phyloP scores from a whole-genome alignment of 2,888 invertebrate genomes.

The Oithona nana region DNA sequence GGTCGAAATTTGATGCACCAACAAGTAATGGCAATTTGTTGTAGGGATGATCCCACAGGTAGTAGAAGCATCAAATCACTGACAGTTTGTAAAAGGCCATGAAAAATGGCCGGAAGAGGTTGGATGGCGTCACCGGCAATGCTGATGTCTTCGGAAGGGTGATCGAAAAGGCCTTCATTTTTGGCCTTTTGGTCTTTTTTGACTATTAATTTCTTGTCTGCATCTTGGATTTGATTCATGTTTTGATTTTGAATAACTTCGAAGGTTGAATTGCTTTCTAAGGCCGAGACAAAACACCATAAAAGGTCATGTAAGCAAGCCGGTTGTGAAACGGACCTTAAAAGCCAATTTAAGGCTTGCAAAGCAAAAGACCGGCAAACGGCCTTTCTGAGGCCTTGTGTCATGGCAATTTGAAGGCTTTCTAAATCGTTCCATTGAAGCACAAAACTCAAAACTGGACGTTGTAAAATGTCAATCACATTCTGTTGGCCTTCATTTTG shows the following conservation, averaged over 20 bases:
- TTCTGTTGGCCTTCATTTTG: conserved; percentile 24
- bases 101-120: conserved; percentile 32
- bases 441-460: conserved; percentile 73
- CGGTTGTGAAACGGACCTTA: conserved; percentile 74
- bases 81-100: conserved; percentile 39
- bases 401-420: conserved; percentile 63
- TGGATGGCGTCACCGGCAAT: conserved; percentile 42
- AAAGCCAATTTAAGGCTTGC: conserved; percentile 89
- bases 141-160: conserved; percentile 56
- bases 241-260: neutral
- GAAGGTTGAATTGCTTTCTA: conserved; percentile 27
- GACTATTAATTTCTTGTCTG: neutral
- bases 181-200: neutral
- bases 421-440: conserved; percentile 66
- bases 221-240: neutral
- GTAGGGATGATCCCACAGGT: conserved; percentile 65
- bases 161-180: conserved; percentile 38
- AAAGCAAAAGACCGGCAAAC: conserved; percentile 51
- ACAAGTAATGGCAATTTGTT: conserved; percentile 72
- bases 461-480: conserved; percentile 43
- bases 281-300: conserved; percentile 85
- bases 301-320: conserved; percentile 79
- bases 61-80: conserved; percentile 74
- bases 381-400: conserved; percentile 51
- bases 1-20: conserved; percentile 77